These are phyloP conservation scores for Cephalopachus bancanus DNA, from an alignment of 2,797 vertebrate genomes.

Conservation along the genomic window DNA sequence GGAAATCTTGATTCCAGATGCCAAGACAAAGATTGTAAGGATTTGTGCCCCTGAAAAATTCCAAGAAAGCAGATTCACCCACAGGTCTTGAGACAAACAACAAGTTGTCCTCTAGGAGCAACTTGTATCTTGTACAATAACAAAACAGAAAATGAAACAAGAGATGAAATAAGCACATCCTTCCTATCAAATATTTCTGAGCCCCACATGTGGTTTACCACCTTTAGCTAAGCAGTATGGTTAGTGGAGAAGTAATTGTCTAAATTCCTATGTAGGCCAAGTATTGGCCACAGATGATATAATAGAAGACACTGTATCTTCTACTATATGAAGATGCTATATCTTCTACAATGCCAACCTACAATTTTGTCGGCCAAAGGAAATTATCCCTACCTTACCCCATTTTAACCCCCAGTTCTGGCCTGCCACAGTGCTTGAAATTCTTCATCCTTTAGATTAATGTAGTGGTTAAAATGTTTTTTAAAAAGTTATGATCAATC, in stretches of 20 bases:
- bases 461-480: not conserved
- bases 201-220: not conserved
- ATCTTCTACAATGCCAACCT: not conserved
- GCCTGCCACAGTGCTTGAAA: not conserved
- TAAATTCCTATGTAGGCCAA: not conserved
- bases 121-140: not conserved
- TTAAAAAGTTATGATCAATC: not conserved
- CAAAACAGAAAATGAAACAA: slow-evolving; percentile 45
- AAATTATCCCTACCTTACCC: not conserved
- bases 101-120: not conserved
- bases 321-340: no score
- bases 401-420: not conserved
- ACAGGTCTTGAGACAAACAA: not conserved
- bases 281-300: not conserved
- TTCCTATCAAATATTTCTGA: not conserved
- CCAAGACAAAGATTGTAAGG: not conserved
- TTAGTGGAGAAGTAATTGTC: not conserved
- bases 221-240: not conserved
- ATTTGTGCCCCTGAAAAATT: not conserved
- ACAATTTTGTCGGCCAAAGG: not conserved
- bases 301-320: not conserved
- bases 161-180: not conserved
- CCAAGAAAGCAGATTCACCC: not conserved
- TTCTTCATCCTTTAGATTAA: not conserved
- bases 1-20: not conserved